phyloP scores from a whole-genome alignment of 2,113 vertebrate genomes.

The Callipepla squamata region DNA sequence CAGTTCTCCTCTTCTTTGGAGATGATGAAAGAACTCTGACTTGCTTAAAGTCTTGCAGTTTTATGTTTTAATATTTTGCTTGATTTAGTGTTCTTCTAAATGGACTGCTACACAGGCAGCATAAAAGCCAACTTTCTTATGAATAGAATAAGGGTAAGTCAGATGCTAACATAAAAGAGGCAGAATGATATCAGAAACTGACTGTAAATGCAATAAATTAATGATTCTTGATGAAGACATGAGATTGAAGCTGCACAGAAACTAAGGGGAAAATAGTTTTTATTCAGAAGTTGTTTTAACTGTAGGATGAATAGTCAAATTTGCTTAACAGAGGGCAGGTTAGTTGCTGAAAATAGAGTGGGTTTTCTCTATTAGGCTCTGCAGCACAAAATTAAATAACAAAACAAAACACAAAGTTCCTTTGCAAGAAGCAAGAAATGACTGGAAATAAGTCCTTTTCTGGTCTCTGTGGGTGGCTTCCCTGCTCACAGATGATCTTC shows the following conservation, averaged over 20 bases:
- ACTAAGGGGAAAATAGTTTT: conserved; percentile 59
- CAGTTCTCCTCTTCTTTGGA: not conserved
- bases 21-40: not conserved
- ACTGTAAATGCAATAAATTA: conserved; percentile 64
- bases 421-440: fast-evolving
- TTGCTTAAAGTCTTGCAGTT: conserved; percentile 4
- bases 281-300: conserved; percentile 41
- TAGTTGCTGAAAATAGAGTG: conserved; percentile 49
- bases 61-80: conserved; percentile 24
- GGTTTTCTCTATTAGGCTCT: conserved; percentile 35
- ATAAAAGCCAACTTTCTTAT: conserved; percentile 42
- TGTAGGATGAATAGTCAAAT: conserved; percentile 63
- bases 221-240: conserved; percentile 64
- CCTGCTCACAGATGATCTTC: not conserved
- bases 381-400: not conserved
- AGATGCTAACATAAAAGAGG: conserved; percentile 41
- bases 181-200: conserved; percentile 64
- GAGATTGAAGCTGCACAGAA: not conserved
- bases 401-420: not conserved
- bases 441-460: not conserved
- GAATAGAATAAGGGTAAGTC: conserved; percentile 60
- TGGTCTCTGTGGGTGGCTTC: not conserved
- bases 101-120: not conserved
- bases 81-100: conserved; percentile 45
- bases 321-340: conserved; percentile 16